Percentiles rank a stretch among this genome's conserved stretches.
Evolutionary conservation across 2,888 invertebrate species (phyloP).

Genomic region (Amaurobius ferox): DNA sequence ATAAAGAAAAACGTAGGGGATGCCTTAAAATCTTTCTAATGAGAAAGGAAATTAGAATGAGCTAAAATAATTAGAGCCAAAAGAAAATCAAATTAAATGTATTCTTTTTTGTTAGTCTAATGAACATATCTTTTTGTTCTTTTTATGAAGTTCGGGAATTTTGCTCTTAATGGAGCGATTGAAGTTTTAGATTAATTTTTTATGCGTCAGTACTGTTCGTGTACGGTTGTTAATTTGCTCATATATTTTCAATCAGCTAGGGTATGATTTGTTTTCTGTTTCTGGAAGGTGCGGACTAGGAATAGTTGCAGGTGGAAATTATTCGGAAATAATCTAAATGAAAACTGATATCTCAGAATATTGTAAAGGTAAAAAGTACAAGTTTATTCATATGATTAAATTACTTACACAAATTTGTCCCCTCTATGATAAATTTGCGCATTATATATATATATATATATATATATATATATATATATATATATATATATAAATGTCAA

Average conservation of each 20-base stretch:
- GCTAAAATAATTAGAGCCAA: slow-evolving; percentile 18
- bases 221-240: not conserved
- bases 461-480: no score
- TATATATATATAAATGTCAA: no score
- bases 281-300: no score
- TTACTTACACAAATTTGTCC: no score
- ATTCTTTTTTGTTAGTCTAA: slow-evolving; percentile 4
- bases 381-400: no score
- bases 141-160: not conserved
- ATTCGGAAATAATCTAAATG: no score
- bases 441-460: no score
- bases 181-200: slow-evolving; percentile 10
- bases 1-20: slow-evolving; percentile 11
- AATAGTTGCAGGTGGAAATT: no score
- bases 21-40: slow-evolving; percentile 18
- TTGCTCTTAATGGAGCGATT: not conserved
- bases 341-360: no score
- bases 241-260: not conserved
- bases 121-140: slow-evolving; percentile 14
- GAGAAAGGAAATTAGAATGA: slow-evolving; percentile 16
- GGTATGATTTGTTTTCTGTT: no score
- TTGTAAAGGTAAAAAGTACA: no score
- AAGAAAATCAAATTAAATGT: slow-evolving; percentile 16
- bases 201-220: not conserved
- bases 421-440: no score